A percentile compares a stretch with the other conserved stretches of the same genome.
Evolutionary conservation across 2,888 invertebrate genomes (phyloP).

Genomic region (Tetragonisca angustula): DNA sequence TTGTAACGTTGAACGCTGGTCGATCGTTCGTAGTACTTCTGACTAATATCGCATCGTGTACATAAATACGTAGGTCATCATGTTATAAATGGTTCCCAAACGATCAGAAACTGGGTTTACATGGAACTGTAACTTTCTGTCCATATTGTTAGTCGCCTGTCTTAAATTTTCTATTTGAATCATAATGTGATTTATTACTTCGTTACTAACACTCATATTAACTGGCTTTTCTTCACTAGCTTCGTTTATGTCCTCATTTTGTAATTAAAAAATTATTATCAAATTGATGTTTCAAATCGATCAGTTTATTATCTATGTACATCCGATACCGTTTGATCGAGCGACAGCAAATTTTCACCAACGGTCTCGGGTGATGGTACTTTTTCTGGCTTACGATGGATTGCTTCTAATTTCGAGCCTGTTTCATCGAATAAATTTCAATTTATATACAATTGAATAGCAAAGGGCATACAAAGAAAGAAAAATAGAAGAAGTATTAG

Average conservation of each 20-base stretch:
- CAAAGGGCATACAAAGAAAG: not conserved
- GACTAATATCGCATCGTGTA: slow-evolving; percentile 93
- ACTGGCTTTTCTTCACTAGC: slow-evolving; percentile 95
- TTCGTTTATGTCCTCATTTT: slow-evolving; percentile 92
- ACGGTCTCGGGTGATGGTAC: slow-evolving; percentile 69
- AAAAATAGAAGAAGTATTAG: not conserved
- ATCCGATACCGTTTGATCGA: slow-evolving; percentile 94
- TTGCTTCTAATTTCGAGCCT: slow-evolving; percentile 78
- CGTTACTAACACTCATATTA: slow-evolving; percentile 92
- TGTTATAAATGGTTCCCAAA: slow-evolving; percentile 90
- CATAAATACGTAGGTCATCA: slow-evolving; percentile 94
- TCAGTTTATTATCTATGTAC: slow-evolving; percentile 92
- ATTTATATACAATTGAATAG: not conserved
- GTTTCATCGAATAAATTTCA: slow-evolving; percentile 1
- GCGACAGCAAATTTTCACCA: slow-evolving; percentile 86
- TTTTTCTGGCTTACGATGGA: slow-evolving; percentile 75
- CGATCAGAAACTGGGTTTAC: slow-evolving; percentile 93
- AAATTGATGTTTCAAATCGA: slow-evolving; percentile 91
- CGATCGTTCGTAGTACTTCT: slow-evolving; percentile 85
- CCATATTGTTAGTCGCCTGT: slow-evolving; percentile 91
- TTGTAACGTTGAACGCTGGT: slow-evolving; percentile 76
- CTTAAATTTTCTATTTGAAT: slow-evolving; percentile 92
- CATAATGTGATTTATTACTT: slow-evolving; percentile 92
- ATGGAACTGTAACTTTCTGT: slow-evolving; percentile 93
- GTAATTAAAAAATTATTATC: slow-evolving; percentile 93